phyloP scores from a whole-genome alignment of 2,797 vertebrate species.

The Odontamblyopus lacepedii region DNA sequence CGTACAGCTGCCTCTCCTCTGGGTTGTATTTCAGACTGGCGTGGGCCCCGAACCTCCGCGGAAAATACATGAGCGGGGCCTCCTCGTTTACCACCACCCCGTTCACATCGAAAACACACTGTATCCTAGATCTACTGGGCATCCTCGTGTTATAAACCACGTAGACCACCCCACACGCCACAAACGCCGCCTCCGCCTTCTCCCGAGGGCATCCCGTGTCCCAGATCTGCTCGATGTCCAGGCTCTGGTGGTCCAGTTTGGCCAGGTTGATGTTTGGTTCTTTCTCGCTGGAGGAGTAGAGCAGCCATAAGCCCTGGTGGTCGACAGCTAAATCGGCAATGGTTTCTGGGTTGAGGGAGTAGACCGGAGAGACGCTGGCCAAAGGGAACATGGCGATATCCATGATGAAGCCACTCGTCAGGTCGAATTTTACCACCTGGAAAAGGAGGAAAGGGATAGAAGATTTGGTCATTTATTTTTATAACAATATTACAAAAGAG shows the following conservation, averaged over 20 bases:
- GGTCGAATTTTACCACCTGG: slow-evolving; percentile 87
- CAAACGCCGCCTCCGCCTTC: slow-evolving; percentile 91
- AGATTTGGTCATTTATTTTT: too few species aligned
- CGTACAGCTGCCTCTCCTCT: slow-evolving; percentile 88
- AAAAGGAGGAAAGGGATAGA: not conserved
- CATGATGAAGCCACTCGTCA: slow-evolving; percentile 80
- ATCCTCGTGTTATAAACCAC: slow-evolving; percentile 94
- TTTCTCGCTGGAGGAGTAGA: slow-evolving; percentile 84
- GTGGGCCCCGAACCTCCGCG: slow-evolving; percentile 90
- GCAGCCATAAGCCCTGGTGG: slow-evolving; percentile 91
- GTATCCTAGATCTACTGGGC: slow-evolving; percentile 88
- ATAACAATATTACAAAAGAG: too few species aligned
- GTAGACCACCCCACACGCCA: slow-evolving; percentile 90
- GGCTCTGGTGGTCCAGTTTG: slow-evolving; percentile 87
- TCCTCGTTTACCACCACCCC: slow-evolving; percentile 83
- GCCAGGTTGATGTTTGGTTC: slow-evolving; percentile 89
- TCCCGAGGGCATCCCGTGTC: slow-evolving; percentile 90
- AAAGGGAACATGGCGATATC: slow-evolving; percentile 89
- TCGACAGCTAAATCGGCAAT: slow-evolving; percentile 88
- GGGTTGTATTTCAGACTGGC: slow-evolving; percentile 94
- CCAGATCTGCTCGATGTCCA: slow-evolving; percentile 97
- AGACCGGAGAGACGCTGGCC: slow-evolving; percentile 77
- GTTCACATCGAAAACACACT: slow-evolving; percentile 94
- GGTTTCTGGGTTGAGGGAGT: slow-evolving; percentile 84
- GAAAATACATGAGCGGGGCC: slow-evolving; percentile 91